Conservation (phyloP, 2,888 invertebrate genomes). For the Herminia tarsipennalis region DNA sequence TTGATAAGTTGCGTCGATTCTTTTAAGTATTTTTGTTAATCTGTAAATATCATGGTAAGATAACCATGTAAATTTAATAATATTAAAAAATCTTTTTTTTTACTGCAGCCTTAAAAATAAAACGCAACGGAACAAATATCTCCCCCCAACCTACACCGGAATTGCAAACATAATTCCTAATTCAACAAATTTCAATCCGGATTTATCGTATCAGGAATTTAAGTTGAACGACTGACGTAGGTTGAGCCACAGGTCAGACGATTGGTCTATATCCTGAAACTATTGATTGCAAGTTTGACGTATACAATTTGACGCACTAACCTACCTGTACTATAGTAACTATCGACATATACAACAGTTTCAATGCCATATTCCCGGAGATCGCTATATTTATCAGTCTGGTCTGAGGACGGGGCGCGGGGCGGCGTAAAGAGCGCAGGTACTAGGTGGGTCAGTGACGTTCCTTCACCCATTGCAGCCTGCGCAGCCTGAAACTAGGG, state of each 20-base stretch:
- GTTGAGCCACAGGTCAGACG: neutral
- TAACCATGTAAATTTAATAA: too few species aligned
- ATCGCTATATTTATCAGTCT: slow-evolving; percentile 70
- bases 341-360: slow-evolving; percentile 45
- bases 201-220: neutral
- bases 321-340: slow-evolving; percentile 11
- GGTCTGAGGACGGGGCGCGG: slow-evolving; percentile 34
- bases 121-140: too few species aligned
- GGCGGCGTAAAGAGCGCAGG: slow-evolving; percentile 57
- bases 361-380: slow-evolving; percentile 77
- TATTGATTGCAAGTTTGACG: slow-evolving; percentile 32
- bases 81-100: too few species aligned
- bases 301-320: slow-evolving; percentile 34
- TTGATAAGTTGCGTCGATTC: too few species aligned
- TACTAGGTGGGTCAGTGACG: slow-evolving; percentile 79
- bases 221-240: slow-evolving; percentile 1
- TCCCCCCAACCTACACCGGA: too few species aligned
- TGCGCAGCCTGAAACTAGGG: slow-evolving; percentile 72
- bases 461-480: slow-evolving; percentile 75
- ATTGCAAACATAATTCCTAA: too few species aligned
- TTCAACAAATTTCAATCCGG: neutral
- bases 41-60: too few species aligned
- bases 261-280: neutral
- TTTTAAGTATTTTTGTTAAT: too few species aligned
- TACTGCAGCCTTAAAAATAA: too few species aligned